phyloP scores from a whole-genome alignment of 1,140 invertebrate species.

The Drosophila rhopaloa region DNA sequence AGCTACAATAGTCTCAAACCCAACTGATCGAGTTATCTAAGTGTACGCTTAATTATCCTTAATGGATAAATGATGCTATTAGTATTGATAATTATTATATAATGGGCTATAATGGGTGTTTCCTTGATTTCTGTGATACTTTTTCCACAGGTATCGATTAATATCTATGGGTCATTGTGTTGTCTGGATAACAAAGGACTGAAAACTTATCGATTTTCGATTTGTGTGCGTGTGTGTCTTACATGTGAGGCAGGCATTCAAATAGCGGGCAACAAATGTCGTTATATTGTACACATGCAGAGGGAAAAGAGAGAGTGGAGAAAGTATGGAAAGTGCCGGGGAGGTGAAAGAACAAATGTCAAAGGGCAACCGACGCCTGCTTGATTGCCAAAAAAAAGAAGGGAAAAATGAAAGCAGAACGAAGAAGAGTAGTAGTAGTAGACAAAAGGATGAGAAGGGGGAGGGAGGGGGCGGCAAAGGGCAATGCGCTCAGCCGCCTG shows the following conservation, averaged over 20 bases:
- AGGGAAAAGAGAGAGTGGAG: neutral
- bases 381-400: conserved; percentile 47
- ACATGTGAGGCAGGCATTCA: conserved; percentile 52
- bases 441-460: neutral
- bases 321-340: neutral
- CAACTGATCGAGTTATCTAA: neutral
- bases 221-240: conserved; percentile 33
- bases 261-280: conserved; percentile 55
- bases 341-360: conserved; percentile 54
- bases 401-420: conserved; percentile 15
- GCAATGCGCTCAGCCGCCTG: conserved; percentile 60
- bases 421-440: conserved; percentile 17
- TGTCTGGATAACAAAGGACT: conserved; percentile 21
- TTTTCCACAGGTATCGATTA: conserved; percentile 30
- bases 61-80: conserved; percentile 3
- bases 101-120: neutral
- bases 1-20: neutral
- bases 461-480: conserved; percentile 12
- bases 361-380: conserved; percentile 69
- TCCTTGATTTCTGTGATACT: neutral
- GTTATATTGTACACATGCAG: conserved; percentile 38
- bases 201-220: conserved; percentile 68
- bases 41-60: neutral
- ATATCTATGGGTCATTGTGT: conserved; percentile 32
- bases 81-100: neutral